A percentile compares a stretch with the other conserved stretches of the same genome.
Conservation (phyloP, 1,140 invertebrate species). For the Zaprionus vittiger region DNA sequence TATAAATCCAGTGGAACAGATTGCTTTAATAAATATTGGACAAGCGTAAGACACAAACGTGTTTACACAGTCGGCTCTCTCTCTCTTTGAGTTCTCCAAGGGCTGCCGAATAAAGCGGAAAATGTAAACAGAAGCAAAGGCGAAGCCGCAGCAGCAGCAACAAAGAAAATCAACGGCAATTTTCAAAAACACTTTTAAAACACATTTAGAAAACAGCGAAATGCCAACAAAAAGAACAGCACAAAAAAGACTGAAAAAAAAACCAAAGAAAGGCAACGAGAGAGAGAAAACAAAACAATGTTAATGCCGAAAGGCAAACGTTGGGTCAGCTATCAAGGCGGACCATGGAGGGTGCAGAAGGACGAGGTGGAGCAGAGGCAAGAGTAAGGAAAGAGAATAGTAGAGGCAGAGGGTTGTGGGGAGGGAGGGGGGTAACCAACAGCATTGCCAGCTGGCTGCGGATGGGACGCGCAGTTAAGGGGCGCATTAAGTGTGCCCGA, state of each 20-base stretch:
- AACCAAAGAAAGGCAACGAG: not conserved
- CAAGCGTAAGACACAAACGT: conserved; percentile 45
- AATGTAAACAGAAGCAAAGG: conserved; percentile 16
- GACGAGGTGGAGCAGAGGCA: not conserved
- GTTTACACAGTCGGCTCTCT: conserved; percentile 56
- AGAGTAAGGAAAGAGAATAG: not conserved
- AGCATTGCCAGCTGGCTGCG: conserved; percentile 14
- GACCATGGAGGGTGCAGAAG: not conserved
- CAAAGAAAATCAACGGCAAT: conserved; percentile 66
- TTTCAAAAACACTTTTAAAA: conserved; percentile 75
- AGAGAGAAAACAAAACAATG: conserved; percentile 47
- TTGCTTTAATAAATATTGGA: conserved; percentile 79
- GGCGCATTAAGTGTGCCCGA: conserved; percentile 40
- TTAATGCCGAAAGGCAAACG: conserved; percentile 63
- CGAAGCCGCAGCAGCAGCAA: conserved; percentile 24
- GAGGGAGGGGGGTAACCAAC: conserved; percentile 6
- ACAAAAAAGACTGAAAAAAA: not conserved
- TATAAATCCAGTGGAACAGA: conserved; percentile 72
- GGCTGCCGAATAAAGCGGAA: not conserved
- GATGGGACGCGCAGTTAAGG: conserved; percentile 35
- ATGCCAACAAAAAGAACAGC: conserved; percentile 27
- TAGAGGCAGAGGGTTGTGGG: not conserved
- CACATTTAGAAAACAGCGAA: conserved; percentile 73
- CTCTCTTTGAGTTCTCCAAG: not conserved
- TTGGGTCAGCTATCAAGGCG: conserved; percentile 64